Evolutionary conservation across 2,797 vertebrate species (phyloP).

Genomic region (Siniperca obscura): DNA sequence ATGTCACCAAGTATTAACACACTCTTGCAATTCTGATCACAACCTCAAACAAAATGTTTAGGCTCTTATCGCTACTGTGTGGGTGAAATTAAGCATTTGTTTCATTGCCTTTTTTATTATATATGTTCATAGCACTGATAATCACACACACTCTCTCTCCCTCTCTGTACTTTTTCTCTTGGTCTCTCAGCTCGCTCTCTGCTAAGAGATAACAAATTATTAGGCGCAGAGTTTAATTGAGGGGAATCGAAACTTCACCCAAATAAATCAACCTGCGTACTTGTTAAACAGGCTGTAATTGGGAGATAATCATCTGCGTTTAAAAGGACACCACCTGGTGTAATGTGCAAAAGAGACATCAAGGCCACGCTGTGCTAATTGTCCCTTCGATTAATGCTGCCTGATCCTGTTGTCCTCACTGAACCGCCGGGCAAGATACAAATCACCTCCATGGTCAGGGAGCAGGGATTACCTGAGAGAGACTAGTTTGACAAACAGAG

Average conservation of each 20-base stretch:
- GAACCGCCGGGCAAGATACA: background rate
- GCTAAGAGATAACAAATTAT: constrained; percentile 39
- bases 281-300: constrained; percentile 44
- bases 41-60: background rate
- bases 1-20: too few species aligned
- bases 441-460: constrained; percentile 19
- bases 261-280: constrained; percentile 28
- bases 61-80: background rate
- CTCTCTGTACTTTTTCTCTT: background rate
- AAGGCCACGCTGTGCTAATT: background rate
- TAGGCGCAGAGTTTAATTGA: constrained; percentile 34
- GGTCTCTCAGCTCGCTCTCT: background rate
- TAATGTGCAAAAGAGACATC: constrained; percentile 3
- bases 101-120: background rate
- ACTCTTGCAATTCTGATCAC: background rate
- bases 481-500: constrained; percentile 41
- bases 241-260: constrained; percentile 29
- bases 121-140: background rate
- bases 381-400: constrained; percentile 40
- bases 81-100: background rate
- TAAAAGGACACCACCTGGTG: constrained; percentile 59
- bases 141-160: background rate
- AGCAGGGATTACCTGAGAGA: constrained; percentile 50
- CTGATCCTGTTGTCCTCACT: constrained; percentile 44
- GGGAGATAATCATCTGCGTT: constrained; percentile 46